Base-by-base conservation (phyloP, 2,113 vertebrate species). In the Amblyornis subalaris region DNA sequence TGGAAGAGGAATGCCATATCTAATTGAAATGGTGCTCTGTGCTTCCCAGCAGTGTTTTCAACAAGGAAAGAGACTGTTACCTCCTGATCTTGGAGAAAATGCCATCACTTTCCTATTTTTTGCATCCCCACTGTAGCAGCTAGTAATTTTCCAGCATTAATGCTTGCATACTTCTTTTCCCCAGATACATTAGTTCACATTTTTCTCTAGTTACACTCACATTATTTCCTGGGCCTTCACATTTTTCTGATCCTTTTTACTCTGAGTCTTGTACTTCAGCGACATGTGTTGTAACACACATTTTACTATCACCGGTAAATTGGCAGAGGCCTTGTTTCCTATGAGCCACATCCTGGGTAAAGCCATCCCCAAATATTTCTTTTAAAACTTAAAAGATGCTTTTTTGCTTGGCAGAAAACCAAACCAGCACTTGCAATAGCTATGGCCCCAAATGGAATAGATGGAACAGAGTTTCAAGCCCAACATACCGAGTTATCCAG, bases 121-220 rank as follows among this genome's bases (percentile, higher is more conserved):
- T 65, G 15, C 26, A 85, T 25, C 18, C 23, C n/a, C 18, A 23
- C 28, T 44, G 16, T 17, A 74, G 76, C 29, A 80, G 64, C 29
- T 80, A 72, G 44, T 36, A 95, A 74, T 94, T 96, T 95, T 20
- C 74, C 64, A 91, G 44, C 64, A 83, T 86, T 91, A 93, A 86
- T 86, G 64, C 55, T 26, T 71, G 67, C 89, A 95, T 70, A 71
- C 25, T 67, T 85, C 36, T 93, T 93, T 66, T 55, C 31, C 54
- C 40, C 33, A 83, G 13, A 55, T 47, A 36, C 8, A 67, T 83
- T 64, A 88, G 42, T 58, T 88, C 58, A 36, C 26, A 50, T 36
- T 75, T 91, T 61, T 54, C 55, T 11, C 53, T 85, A 85, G 66
- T 79, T 80, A 28, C 19, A 67, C 18, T 92, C 35, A 19, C 20